These are phyloP conservation scores for Platyura marginata DNA, from an alignment of 1,140 invertebrate species.

Conservation along the genomic window DNA sequence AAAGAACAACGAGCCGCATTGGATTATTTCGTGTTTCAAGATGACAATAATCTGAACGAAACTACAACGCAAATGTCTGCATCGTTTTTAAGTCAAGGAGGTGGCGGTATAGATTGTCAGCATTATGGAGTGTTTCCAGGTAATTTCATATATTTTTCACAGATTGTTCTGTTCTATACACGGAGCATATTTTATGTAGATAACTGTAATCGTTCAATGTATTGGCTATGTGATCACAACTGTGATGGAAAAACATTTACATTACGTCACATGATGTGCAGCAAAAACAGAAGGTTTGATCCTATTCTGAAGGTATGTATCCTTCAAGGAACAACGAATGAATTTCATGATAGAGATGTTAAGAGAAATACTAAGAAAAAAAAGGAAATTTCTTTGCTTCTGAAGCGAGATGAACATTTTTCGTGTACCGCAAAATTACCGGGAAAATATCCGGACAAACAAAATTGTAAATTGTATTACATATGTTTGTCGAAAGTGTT, in stretches of 20 bases:
- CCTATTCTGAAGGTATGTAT: neutral
- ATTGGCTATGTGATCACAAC: neutral
- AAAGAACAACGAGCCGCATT: no score
- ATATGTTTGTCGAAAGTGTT: neutral
- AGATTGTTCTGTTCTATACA: neutral
- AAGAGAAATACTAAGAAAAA: neutral
- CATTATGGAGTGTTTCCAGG: neutral
- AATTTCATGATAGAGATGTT: neutral
- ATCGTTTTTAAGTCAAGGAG: no score
- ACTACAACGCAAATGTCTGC: no score
- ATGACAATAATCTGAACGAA: no score
- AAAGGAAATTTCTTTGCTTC: neutral
- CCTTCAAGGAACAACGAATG: neutral
- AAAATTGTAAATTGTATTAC: neutral
- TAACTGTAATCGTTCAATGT: neutral
- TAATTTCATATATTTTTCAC: neutral
- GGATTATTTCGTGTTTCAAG: no score
- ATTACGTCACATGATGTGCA: neutral
- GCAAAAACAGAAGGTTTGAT: neutral
- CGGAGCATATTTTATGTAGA: neutral
- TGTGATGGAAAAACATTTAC: neutral
- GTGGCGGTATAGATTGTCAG: no score
- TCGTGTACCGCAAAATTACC: neutral
- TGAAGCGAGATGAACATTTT: neutral
- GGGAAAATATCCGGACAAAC: neutral